Evolutionary conservation across 2,113 vertebrate species (phyloP), one percentile per base, ranked within the genome.

Genomic region (Pseudonaja textilis): DNA sequence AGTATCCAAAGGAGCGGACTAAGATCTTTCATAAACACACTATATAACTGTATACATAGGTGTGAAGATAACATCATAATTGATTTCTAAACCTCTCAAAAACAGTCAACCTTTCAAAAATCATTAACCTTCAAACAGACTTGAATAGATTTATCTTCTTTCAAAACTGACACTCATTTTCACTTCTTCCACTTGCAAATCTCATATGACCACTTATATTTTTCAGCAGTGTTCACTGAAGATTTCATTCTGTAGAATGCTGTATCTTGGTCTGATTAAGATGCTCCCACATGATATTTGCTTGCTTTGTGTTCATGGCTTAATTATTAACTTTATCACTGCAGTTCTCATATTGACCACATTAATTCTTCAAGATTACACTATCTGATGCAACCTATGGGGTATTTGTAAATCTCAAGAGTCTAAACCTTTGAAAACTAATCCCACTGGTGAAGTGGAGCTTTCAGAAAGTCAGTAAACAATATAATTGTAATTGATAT

Each of bases 31-130:
- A 94, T 94, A 96, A 96, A 95, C 89, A 89, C 93, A 94, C 95
- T 94, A 94, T 95, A 34, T 39, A 74, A 74, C 69, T 74, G 6
- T 74, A 74, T 39, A 34, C n/a, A 20, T 39, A 74, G 52, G 74
- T 56, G 55, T 92, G 61, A 89, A 93, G n/a, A 50, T 74, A 74
- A 34, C 69, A 16, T 74, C 81, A 95, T 96, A 95, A 96, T 2
- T 91, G 93, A 93, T 96, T 94, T 94, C 45, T 93, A 95, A 94
- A 88, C 90, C 87, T 64, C 87, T 92, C 89, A 47, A 95, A 95
- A 96, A 91, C 74, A 96, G 93, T 94, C 93, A 94, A 93, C 92
- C 93, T 92, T 96, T 94, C 94, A 95, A 94, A 93, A 94, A 95
- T 93, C 88, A 25, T 85, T 47, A 64, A 52, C 61, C 5, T 93